These are phyloP conservation scores for Pachycephus smyrnensis DNA, from an alignment of 2,888 invertebrate species.

Conservation along the genomic window DNA sequence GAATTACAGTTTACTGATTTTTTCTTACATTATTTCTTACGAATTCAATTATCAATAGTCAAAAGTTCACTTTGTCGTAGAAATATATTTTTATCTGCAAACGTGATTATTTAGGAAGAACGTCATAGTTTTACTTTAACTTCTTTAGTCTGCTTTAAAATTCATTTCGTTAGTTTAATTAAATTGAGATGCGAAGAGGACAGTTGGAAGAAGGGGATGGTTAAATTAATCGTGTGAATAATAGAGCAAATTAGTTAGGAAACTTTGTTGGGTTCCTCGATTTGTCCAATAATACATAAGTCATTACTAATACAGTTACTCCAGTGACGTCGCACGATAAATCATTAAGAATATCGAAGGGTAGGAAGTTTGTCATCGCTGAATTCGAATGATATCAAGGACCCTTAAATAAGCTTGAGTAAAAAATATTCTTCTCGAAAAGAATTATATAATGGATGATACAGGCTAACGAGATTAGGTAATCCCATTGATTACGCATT, in stretches of 20 bases:
- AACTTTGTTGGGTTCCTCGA: neutral
- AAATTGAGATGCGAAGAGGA: neutral
- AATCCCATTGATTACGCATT: neutral
- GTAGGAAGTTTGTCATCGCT: neutral
- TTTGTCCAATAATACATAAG: neutral
- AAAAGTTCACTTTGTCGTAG: neutral
- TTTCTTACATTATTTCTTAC: neutral
- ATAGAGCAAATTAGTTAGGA: neutral
- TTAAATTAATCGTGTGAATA: neutral
- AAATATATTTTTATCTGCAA: neutral
- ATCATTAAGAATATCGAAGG: neutral
- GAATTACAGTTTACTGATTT: neutral
- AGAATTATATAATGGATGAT: neutral
- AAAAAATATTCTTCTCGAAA: neutral
- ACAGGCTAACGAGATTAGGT: neutral
- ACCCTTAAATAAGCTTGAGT: neutral
- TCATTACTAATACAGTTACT: neutral
- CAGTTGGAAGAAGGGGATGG: neutral
- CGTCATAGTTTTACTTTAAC: neutral
- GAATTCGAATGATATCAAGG: neutral
- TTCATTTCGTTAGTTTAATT: neutral
- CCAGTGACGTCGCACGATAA: neutral
- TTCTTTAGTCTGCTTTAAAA: neutral
- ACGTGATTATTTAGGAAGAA: neutral
- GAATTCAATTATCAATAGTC: too few relatives aligned